Evolutionary conservation across 2,113 vertebrate species (phyloP), one percentile per base, ranked within the genome.

Genomic region (Myotis brandtii): DNA sequence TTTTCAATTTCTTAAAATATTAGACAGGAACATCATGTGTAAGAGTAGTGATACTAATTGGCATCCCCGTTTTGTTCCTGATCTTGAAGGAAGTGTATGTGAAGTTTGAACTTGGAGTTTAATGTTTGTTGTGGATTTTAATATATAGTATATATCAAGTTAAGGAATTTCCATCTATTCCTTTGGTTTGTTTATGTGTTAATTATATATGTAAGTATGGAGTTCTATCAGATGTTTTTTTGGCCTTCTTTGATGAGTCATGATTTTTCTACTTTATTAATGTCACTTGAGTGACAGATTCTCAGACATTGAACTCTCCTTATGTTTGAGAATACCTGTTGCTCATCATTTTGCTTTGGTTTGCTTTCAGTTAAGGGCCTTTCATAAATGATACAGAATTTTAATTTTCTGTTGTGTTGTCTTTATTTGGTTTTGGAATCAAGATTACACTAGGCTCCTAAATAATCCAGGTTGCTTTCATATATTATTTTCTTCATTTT

Each of bases 261-360:
- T 91, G 18, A 25, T 50, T 93, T 95, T 95, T 88, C 72, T 84
- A 9, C 30, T 82, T 75, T 48, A 2, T 69, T 59, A 91, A 59
- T 83, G 2, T 46, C 16, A 77, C 32, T 86, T 80, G 89, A 80
- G 59, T 64, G 43, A 30, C 81, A 69, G 11, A 48, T 83, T 91
- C 34, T 87, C 52, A 92, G 62, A 59, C 54, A 9, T 32, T 52
- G 27, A 69, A 59, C 30, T 83, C 2, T 73, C 4, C 43, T 93
- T 54, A 32, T 3, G 0, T 93, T 85, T 92, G 69, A 40, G 62
- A 37, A 66, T 84, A 93, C 17, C 50, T 70, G 30, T 87, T 82
- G 12, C 9, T 93, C 37, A 84, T 96, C 16, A 27, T 96, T 89
- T 94, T 94, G n/a, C 25, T 93, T 64, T 81, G 66, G 46, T 72